Percentiles rank a stretch among this genome's conserved stretches.
These are phyloP conservation scores for Ptilorrhoa leucosticta DNA, from an alignment of 2,113 vertebrate species.

Conservation along the genomic window DNA sequence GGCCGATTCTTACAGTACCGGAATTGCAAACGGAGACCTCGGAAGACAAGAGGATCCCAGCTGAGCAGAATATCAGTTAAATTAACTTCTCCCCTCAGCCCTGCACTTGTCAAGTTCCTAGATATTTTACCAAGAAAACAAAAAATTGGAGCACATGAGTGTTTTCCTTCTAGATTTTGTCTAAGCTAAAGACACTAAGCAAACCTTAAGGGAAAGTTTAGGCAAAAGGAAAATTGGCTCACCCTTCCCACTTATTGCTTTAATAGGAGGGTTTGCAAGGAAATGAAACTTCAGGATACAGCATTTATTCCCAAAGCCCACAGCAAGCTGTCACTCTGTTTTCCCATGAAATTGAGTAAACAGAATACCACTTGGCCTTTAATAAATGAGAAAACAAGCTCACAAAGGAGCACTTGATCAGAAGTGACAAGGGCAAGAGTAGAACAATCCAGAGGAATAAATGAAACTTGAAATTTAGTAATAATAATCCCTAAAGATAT, in stretches of 20 bases:
- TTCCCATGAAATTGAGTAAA: not conserved
- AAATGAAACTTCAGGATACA: not conserved
- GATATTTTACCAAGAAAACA: slow-evolving; percentile 24
- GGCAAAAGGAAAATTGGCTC: not conserved
- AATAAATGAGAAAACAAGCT: slow-evolving; percentile 17
- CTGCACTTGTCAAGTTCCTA: slow-evolving; percentile 5
- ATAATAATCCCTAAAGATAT: not conserved
- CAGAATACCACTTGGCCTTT: not conserved
- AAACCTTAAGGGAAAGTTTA: slow-evolving; percentile 15
- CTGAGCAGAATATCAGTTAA: not conserved
- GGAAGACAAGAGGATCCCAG: not conserved
- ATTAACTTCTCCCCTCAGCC: slow-evolving; percentile 25
- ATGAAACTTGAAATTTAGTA: not conserved
- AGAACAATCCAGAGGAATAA: not conserved
- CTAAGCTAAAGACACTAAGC: not conserved
- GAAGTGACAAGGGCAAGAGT: slow-evolving; percentile 1
- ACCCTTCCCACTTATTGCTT: not conserved
- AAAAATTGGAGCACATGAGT: not conserved
- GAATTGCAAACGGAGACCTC: not conserved
- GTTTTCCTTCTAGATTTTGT: slow-evolving; percentile 18
- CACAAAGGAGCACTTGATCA: not conserved
- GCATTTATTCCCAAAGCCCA: not conserved
- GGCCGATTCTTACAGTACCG: not conserved
- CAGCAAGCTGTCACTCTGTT: not conserved
- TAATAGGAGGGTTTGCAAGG: not conserved